These are phyloP conservation scores for Cyclophora albipunctata DNA, from an alignment of 2,888 invertebrate species.

Conservation along the genomic window DNA sequence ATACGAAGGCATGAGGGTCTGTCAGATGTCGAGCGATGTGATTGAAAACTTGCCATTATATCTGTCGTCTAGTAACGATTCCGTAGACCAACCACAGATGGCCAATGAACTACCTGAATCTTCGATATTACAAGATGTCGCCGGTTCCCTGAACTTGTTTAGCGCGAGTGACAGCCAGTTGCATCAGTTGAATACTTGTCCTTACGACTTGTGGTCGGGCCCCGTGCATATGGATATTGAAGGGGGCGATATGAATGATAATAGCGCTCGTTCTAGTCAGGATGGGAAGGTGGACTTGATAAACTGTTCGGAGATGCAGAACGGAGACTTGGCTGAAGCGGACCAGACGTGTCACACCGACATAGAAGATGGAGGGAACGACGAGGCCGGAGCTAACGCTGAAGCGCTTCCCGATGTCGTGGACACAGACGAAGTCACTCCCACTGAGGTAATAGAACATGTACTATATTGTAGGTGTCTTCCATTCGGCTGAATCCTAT, in stretches of 20 bases:
- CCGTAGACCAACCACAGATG: constrained; percentile 33
- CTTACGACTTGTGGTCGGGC: constrained; percentile 60
- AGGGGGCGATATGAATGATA: constrained; percentile 40
- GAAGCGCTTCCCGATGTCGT: constrained; percentile 65
- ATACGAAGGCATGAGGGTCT: constrained; percentile 59
- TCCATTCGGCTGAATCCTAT: constrained; percentile 38
- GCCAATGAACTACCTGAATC: constrained; percentile 47
- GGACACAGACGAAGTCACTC: constrained; percentile 67
- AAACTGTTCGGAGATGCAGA: constrained; percentile 73
- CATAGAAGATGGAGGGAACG: constrained; percentile 29
- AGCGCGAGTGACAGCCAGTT: constrained; percentile 55
- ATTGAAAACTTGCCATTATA: constrained; percentile 53
- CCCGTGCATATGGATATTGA: constrained; percentile 57
- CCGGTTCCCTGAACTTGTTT: constrained; percentile 57
- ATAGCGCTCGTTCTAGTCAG: constrained; percentile 48
- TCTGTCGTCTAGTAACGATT: constrained; percentile 32
- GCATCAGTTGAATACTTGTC: constrained; percentile 54
- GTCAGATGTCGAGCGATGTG: constrained; percentile 58
- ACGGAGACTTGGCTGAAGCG: constrained; percentile 87
- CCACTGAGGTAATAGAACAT: constrained; percentile 71
- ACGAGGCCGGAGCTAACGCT: constrained; percentile 35
- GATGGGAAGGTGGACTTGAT: constrained; percentile 65
- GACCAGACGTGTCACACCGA: constrained; percentile 80
- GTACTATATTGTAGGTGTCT: constrained; percentile 67
- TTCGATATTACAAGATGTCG: constrained; percentile 61